A percentile compares a stretch with the other conserved stretches of the same genome.
phyloP scores from a whole-genome alignment of 1,140 invertebrate species.

The Caenorhabditis briggsae region DNA sequence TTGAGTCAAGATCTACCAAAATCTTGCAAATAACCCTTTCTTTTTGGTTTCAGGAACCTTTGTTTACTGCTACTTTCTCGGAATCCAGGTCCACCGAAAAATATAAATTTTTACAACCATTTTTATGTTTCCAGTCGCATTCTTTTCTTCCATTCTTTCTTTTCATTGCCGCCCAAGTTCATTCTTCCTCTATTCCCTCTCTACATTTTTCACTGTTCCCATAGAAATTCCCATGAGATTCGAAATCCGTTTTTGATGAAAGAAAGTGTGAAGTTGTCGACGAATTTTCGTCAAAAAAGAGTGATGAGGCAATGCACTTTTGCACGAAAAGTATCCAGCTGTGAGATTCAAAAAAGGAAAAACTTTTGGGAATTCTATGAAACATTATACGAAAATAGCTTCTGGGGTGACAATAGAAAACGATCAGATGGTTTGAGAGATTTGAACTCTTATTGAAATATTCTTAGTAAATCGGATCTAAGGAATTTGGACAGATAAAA shows the following conservation, averaged over 20 bases:
- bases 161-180: not conserved
- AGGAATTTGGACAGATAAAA: no score
- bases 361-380: not conserved
- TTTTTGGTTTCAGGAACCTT: not conserved
- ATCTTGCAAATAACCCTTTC: not conserved
- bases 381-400: not conserved
- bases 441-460: no score
- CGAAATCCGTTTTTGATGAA: conserved; percentile 50
- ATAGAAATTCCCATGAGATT: conserved; percentile 22
- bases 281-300: conserved; percentile 47
- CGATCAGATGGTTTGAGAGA: no score
- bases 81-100: not conserved
- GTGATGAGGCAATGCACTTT: not conserved
- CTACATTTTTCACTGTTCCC: not conserved
- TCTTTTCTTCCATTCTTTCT: not conserved
- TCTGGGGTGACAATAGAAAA: not conserved
- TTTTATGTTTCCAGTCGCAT: not conserved
- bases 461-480: no score
- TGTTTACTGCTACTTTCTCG: not conserved
- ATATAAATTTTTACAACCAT: not conserved
- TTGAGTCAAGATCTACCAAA: not conserved
- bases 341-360: conserved; percentile 3
- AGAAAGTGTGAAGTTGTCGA: conserved; percentile 47
- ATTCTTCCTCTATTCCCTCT: not conserved
- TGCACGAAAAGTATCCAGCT: conserved; percentile 13